Base-by-base conservation (phyloP, 2,888 invertebrate species). In the Margaritifera margaritifera region DNA sequence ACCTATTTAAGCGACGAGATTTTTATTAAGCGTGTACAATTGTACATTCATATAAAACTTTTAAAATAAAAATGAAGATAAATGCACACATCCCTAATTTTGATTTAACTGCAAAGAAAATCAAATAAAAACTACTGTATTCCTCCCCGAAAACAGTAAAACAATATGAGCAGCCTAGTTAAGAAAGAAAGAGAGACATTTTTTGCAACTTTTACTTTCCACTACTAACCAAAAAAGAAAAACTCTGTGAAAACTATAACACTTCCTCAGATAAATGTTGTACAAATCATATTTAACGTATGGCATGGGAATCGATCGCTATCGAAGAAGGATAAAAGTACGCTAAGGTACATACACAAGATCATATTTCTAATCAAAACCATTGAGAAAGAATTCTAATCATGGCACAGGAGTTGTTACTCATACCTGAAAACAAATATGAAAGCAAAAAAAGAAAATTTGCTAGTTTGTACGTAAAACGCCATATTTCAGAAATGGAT, bases 281-380 rank as follows among this genome's bases (percentile, higher is more conserved):
- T 66, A 52, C 64, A 72, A 60, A 61, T 72, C 64, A 56, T 53
- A n/a, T 62, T 72, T n/a, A n/a, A n/a, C n/a, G n/a, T n/a, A n/a
- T n/a, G n/a, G 20, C 22, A 25, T 4, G 69, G 72, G 22, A 72
- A 66, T 62, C 55, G 62, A 59, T 20, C 18, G 15, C 53, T 72
- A 52, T 50, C 25, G 55, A 51, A 62, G 0, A 25, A 42, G 24
- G 59, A 65, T 69, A 66, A 69, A 72, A 72, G 6, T 62, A 52
- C 51, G 8, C 20, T 54, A 50, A 73, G 65, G 59, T 62, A 67
- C 62, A 51, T 66, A 8, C 66, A 67, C 19, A 61, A 57, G n/a
- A 57, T 69, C 25, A 58, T 69, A 50, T n/a, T 62, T 27, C 27
- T 69, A 15, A 64, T 64, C 20, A 73, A 69, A 67, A 61, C 67